Evolutionary conservation across 2,113 vertebrate genomes (phyloP).

Genomic region (Vireo altiloquus): DNA sequence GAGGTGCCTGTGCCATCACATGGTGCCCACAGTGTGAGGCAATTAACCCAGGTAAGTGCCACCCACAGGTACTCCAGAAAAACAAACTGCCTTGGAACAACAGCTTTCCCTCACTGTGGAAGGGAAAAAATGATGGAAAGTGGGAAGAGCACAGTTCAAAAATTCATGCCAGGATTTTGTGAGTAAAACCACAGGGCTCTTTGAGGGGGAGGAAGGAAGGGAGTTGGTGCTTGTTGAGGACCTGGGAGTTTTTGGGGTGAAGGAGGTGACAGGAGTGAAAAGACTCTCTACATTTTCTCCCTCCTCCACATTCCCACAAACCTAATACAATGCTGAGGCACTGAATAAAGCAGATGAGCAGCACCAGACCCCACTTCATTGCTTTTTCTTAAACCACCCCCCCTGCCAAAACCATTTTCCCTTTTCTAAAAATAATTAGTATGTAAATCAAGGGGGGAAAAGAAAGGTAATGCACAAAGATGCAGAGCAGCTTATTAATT

Average conservation of each 20-base stretch:
- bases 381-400: background rate
- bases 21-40: background rate
- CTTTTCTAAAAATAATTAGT: constrained; percentile 55
- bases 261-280: background rate
- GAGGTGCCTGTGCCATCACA: background rate
- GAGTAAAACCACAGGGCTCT: background rate
- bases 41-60: background rate
- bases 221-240: background rate
- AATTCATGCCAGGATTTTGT: background rate
- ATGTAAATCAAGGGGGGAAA: constrained; percentile 35
- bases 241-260: background rate
- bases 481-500: constrained; percentile 54
- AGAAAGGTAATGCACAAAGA: constrained; percentile 3
- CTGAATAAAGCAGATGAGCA: background rate
- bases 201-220: background rate
- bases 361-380: background rate
- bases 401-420: background rate
- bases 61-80: background rate
- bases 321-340: background rate
- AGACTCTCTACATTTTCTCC: background rate
- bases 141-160: background rate
- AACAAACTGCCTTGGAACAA: background rate
- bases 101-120: background rate
- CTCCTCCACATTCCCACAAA: background rate
- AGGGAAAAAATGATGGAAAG: background rate